Base-by-base conservation (phyloP, 2,113 vertebrate species). In the Triplophysa dalaica region DNA sequence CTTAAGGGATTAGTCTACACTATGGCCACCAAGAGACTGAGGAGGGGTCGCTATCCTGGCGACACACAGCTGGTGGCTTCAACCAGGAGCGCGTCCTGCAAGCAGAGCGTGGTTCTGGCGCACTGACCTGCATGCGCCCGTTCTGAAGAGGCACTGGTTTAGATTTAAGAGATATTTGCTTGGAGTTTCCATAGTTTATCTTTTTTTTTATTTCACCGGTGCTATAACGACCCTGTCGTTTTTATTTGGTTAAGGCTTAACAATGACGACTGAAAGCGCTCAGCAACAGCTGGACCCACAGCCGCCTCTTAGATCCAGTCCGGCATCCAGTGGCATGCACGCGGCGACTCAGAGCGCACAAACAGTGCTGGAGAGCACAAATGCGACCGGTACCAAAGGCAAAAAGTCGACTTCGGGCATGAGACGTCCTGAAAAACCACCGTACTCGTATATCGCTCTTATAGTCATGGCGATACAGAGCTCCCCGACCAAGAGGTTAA, bases 391-490 rank as follows among this genome's bases (percentile, higher is more conserved):
- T 78, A 83, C 91, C 29, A 94, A 93, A 87, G 87, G 85, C 81
- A 97, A 95, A 88, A 97, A 95, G 87, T 92, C 93, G 65, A 95
- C 89, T 87, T 94, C 95, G 2, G 95, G 95, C 48, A 88, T 97
- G 86, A 93, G 96, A 86, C 95, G 96, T 11, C 95, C 97, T 0
- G 96, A 97, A 86, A 98, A 98, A 87, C 96, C 97, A 17, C 97
- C 97, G 0, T 98, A 98, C 86, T 98, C 97, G 0, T 98, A 98
- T 70, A 98, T 98, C 74, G 97, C 97, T 24, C 94, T 98, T 33
- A 98, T 98, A 77, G 95, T 97, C 66, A 98, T 98, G 96, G 96
- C 97, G 69, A 98, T 99, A 68, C 97, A 98, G 89, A 99, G 94
- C 86, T 95, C 96, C 0, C 96, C 97, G 38, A 94, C 90, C 83